Evolutionary conservation across 1,140 invertebrate genomes (phyloP), one percentile per base, ranked within the genome.

Genomic region (Aradophagus sp.): DNA sequence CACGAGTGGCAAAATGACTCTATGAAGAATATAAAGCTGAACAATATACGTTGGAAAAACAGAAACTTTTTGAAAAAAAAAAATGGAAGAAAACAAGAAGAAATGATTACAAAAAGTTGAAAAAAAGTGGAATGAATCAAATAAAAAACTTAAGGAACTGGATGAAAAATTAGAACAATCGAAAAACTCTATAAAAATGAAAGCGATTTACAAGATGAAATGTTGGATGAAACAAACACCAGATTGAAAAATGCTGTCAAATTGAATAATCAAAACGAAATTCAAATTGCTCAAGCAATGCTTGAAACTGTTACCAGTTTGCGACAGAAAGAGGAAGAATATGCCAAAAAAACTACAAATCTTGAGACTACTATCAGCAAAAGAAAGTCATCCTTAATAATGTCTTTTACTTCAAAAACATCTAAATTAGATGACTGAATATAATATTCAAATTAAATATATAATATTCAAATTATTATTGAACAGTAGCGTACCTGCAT

Each of bases 251-350:
- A 13, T 10, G 45, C 45, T 13, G 0, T 48, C 7, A 47, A 32
- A n/a, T 26, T 11, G 2, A 47, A 47, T 19, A 26, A 48, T 31
- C 2, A 12, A 23, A 1, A 10, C 1, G 45, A 26, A 20, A 48
- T 48, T 14, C 17, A 48, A 15, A 48, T 48, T 5, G 31, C 45
- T 48, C 45, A 48, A 15, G 45, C 45, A 14, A 48, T 48, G 45
- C 32, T 48, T 23, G 45, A 48, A 48, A 48, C 31, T 13, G 32
- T 48, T 13, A 35, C 32, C 2, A 34, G 35, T 8, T 23, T 48
- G 12, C 7, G 32, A 15, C 23, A 6, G 14, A 48, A 26, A 35
- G 45, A 48, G 23, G n/a, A 13, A 23, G 45, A 48, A 48, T 15
- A 1, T 29, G 26, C 10, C 10, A n/a, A 1, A 16, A 44, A 44